A percentile compares a stretch with the other conserved stretches of the same genome.
Conservation (phyloP, 2,113 vertebrate species). For the Hucho hucho region DNA sequence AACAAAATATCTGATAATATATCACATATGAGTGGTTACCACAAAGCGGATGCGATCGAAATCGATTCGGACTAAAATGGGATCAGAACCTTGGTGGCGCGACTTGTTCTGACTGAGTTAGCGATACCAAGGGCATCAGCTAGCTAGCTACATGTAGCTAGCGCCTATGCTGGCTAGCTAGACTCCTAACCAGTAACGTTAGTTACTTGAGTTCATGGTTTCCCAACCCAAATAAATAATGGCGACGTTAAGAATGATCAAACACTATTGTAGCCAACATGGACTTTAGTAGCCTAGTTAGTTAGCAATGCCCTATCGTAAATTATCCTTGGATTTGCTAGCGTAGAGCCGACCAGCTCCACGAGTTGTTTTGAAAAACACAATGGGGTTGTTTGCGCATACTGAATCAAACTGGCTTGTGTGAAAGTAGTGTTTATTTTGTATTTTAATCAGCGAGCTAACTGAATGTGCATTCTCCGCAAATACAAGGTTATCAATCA, state of each 20-base stretch:
- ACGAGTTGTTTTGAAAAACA: too few species aligned
- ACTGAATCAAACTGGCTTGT: too few species aligned
- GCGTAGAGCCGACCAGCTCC: neutral
- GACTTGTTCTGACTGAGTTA: neutral
- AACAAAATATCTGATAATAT: too few species aligned
- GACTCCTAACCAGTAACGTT: too few species aligned
- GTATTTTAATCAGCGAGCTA: too few species aligned
- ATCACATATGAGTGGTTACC: neutral
- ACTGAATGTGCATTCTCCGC: too few species aligned
- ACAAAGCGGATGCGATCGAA: neutral
- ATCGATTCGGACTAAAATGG: neutral
- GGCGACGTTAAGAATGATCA: constrained; percentile 17
- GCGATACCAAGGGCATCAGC: neutral
- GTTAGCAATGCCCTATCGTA: too few species aligned
- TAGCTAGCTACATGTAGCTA: neutral
- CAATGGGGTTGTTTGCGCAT: too few species aligned
- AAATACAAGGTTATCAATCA: too few species aligned
- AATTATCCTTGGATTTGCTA: neutral
- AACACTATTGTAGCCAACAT: neutral
- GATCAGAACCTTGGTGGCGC: neutral
- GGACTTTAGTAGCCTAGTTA: too few species aligned
- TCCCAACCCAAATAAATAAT: constrained; percentile 10
- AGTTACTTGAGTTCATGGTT: neutral
- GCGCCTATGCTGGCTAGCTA: neutral
- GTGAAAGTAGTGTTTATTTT: too few species aligned